Evolutionary conservation across 2,797 vertebrate genomes (phyloP).

Genomic region (Staurois parvus): DNA sequence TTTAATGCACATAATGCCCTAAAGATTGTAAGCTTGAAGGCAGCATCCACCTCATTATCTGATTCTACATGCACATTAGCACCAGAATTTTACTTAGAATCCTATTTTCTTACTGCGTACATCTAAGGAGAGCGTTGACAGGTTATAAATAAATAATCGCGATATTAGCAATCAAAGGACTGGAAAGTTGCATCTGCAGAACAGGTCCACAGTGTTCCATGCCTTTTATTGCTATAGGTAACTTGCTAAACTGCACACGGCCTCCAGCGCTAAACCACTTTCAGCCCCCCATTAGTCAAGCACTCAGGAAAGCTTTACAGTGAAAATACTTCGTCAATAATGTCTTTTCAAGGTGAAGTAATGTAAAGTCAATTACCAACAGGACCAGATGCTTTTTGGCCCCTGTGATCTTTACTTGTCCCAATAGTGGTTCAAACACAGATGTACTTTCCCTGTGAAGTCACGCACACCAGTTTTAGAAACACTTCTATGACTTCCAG

Average conservation of each 20-base stretch:
- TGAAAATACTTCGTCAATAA: slow-evolving; percentile 39
- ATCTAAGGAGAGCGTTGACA: slow-evolving; percentile 12
- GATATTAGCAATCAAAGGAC: slow-evolving; percentile 28
- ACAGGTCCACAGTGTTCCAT: slow-evolving; percentile 62
- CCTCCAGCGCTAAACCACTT: slow-evolving; percentile 46
- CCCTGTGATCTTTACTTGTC: slow-evolving; percentile 47
- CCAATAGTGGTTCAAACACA: slow-evolving; percentile 2
- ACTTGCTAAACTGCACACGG: slow-evolving; percentile 65
- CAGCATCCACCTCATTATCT: not conserved
- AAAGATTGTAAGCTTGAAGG: slow-evolving; percentile 6
- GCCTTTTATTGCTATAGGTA: slow-evolving; percentile 69
- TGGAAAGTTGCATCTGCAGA: slow-evolving; percentile 62
- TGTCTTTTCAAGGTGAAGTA: slow-evolving; percentile 59
- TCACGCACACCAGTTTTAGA: not conserved
- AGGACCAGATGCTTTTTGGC: slow-evolving; percentile 48
- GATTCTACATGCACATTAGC: not conserved
- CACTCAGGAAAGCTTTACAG: slow-evolving; percentile 68
- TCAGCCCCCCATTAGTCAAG: slow-evolving; percentile 68
- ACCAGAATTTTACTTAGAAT: not conserved
- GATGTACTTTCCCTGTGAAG: slow-evolving; percentile 3
- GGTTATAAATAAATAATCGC: slow-evolving; percentile 42
- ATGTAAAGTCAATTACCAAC: slow-evolving; percentile 54
- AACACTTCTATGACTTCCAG: not conserved
- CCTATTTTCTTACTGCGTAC: not conserved
- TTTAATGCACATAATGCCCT: not conserved